Evolutionary conservation across 2,113 vertebrate species (phyloP), one percentile per base, ranked within the genome.

Genomic region (Halichoeres trimaculatus): DNA sequence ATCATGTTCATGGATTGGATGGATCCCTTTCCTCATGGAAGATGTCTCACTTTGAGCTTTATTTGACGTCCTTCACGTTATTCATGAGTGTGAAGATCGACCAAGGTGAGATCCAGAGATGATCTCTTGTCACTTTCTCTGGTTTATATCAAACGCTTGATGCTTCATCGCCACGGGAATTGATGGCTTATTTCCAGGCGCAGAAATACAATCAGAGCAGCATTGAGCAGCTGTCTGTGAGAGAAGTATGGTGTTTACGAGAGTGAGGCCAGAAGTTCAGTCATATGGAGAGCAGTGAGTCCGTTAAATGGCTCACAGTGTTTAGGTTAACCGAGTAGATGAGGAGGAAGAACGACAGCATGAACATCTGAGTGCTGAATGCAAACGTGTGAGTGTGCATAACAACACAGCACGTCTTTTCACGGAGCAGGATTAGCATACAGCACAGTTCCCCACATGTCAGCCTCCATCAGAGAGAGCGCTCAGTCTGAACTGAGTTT

Each of bases 201-300:
- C 76, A 89, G 83, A 88, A 91, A 88, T 80, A 88, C 87, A 93
- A 90, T 88, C 85, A 90, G 72, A 23, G 78, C 73, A 65, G 80
- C 86, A 89, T 85, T 93, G 89, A 89, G 85, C 88, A 83, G 85
- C 83, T 93, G 89, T 90, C 90, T 35, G 20, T 20, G 69, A 84
- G 88, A 93, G 76, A 89, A 80, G 90, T 87, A 68, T 74, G 48
- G 62, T 86, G 83, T 87, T 90, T 83, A 78, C 77, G 58, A 83
- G 59, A 63, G 67, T 24, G 76, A 77, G 58, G 57, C 71, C 69
- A 55, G 53, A 64, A 74, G 76, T 71, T 76, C 55, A 45, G 78
- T 60, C 71, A 79, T 74, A 83, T 12, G 20, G 45, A 51, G 67
- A 78, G 70, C 26, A 75, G 58, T 63, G 51, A 65, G 50, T 38